Conservation (phyloP, 2,797 vertebrate genomes). For the Lophius americanus region DNA sequence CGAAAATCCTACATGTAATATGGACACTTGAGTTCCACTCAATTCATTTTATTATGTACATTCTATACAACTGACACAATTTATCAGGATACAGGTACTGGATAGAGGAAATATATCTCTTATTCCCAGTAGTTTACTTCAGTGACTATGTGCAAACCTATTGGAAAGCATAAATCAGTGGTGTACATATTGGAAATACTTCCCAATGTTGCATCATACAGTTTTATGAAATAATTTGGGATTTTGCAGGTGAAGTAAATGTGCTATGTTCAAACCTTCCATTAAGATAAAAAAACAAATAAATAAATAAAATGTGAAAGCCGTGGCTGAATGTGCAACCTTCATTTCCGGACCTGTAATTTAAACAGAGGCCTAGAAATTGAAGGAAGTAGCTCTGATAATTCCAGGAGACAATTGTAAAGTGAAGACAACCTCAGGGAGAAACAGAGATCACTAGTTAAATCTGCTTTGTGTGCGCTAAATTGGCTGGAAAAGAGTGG, state of each 20-base stretch:
- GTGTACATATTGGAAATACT: neutral
- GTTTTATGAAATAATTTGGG: conserved; percentile 3
- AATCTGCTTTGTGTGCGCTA: conserved; percentile 66
- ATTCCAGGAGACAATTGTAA: conserved; percentile 63
- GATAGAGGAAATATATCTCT: neutral
- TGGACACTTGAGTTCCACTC: conserved; percentile 8
- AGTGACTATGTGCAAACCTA: neutral
- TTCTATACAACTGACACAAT: neutral
- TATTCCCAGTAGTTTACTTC: neutral
- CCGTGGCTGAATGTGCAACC: conserved; percentile 9
- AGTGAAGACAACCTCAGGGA: conserved; percentile 55
- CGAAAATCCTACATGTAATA: conserved; percentile 19
- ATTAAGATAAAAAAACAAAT: conserved; percentile 18
- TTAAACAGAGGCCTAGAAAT: conserved; percentile 43
- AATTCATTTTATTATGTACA: neutral
- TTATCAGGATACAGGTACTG: neutral
- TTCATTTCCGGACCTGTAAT: conserved; percentile 29
- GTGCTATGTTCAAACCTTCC: neutral
- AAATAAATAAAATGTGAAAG: conserved; percentile 12
- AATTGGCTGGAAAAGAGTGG: conserved; percentile 62
- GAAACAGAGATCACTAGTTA: conserved; percentile 62
- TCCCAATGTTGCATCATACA: neutral
- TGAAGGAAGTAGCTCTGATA: conserved; percentile 41
- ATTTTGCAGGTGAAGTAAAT: neutral
- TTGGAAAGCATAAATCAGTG: neutral